Evolutionary conservation across 2,888 invertebrate species (phyloP), one percentile per base, ranked within the genome.

Genomic region (Nemoura dubitans): DNA sequence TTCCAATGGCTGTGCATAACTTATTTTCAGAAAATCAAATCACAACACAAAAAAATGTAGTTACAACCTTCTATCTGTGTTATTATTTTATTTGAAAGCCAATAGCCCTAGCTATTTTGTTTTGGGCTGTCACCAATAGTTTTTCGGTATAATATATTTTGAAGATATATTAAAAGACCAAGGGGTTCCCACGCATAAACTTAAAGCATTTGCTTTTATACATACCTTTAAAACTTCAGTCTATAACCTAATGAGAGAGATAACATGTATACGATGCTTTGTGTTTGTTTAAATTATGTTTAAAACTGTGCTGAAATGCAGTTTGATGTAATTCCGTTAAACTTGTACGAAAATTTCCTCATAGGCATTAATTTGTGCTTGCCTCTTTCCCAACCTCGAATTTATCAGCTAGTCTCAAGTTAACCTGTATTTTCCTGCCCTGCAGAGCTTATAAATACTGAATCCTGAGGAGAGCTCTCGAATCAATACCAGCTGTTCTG

Each of bases 181-280:
- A n/a, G n/a, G n/a, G n/a, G n/a, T n/a, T 16, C 2, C 10, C 21
- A 7, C 21, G 16, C 14, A 7, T 3, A 59, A 59, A 59, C 59
- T 59, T 16, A 59, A 59, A 59, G 59, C 59, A 59, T 59, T 59
- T 59, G 59, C 59, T 59, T 59, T 59, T 59, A 59, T 36, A 36
- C 36, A 10, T 59, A 59, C 10, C n/a, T n/a, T n/a, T n/a, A 59
- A 3, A 21, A 7, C 6, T 21, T 1, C 21, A 59, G 59, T n/a
- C n/a, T n/a, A n/a, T n/a, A n/a, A n/a, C n/a, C 3, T 36, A 59
- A 59, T 59, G 59, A 16, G 59, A 16, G 3, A 59, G n/a, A n/a
- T n/a, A n/a, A n/a, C 21, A 21, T 14, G 59, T 16, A 7, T 59
- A 7, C 3, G 3, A 21, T 36, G 10, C 36, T 36, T 59, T 59